Percentiles rank a stretch among this genome's conserved stretches.
phyloP scores from a whole-genome alignment of 2,888 invertebrate genomes.

The Cantharis flavilabris region DNA sequence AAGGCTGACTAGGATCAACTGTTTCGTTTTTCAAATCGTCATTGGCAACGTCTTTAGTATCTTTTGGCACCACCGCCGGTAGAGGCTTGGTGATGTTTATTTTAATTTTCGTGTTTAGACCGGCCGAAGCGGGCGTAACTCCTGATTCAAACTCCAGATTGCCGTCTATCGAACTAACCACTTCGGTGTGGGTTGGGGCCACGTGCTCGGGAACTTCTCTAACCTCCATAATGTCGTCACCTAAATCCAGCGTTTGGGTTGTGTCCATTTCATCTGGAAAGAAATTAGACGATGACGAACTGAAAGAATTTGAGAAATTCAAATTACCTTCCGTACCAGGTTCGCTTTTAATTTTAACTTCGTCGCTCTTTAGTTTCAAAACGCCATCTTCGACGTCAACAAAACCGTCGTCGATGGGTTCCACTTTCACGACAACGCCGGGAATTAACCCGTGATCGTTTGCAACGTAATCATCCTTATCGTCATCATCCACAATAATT shows the following conservation, averaged over 20 bases:
- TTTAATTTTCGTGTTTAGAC: slow-evolving; percentile 66
- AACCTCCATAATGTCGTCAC: slow-evolving; percentile 1
- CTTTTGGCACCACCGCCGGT: slow-evolving; percentile 56
- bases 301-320: background rate
- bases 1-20: slow-evolving; percentile 57
- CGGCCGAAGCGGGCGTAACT: slow-evolving; percentile 44
- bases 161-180: slow-evolving; percentile 74
- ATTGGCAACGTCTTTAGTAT: slow-evolving; percentile 46
- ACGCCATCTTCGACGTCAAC: slow-evolving; percentile 51
- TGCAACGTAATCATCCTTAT: slow-evolving; percentile 46
- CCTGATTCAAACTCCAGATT: slow-evolving; percentile 64
- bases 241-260: background rate
- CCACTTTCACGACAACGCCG: slow-evolving; percentile 54
- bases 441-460: slow-evolving; percentile 37
- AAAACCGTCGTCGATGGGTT: slow-evolving; percentile 64
- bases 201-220: slow-evolving; percentile 43
- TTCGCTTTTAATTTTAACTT: slow-evolving; percentile 71
- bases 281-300: background rate
- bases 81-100: slow-evolving; percentile 81
- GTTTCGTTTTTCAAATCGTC: slow-evolving; percentile 13
- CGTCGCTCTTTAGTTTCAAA: slow-evolving; percentile 63
- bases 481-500: slow-evolving; percentile 67
- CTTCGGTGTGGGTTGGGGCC: slow-evolving; percentile 62
- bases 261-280: background rate
- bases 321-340: slow-evolving; percentile 66